phyloP scores from a whole-genome alignment of 1,140 invertebrate species.

The Drosophila setifemur region DNA sequence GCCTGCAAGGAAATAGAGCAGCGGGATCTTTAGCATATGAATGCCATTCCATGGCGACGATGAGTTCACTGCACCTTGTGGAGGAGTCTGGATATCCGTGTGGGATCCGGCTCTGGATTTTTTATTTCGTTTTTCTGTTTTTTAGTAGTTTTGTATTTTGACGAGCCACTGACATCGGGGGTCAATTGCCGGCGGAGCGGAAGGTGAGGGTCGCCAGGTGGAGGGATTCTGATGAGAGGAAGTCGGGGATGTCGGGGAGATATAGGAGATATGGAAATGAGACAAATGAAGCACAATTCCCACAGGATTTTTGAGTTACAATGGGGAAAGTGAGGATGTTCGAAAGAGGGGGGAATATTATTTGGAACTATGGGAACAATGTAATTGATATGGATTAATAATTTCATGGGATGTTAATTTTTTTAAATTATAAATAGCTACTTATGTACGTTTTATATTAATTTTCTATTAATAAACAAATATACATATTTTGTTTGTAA shows the following conservation, averaged over 20 bases:
- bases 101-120: slow-evolving; percentile 22
- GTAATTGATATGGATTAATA: not conserved
- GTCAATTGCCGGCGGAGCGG: slow-evolving; percentile 32
- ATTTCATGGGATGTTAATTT: not conserved
- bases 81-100: slow-evolving; percentile 5
- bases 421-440: not conserved
- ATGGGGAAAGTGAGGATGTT: not conserved
- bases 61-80: slow-evolving; percentile 46
- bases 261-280: slow-evolving; percentile 36
- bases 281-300: slow-evolving; percentile 11
- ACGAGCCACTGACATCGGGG: slow-evolving; percentile 36
- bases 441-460: too few species aligned
- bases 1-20: slow-evolving; percentile 62
- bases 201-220: slow-evolving; percentile 32
- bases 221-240: slow-evolving; percentile 19
- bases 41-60: slow-evolving; percentile 49
- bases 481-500: too few species aligned
- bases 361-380: slow-evolving; percentile 1
- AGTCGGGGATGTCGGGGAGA: slow-evolving; percentile 14
- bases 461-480: too few species aligned
- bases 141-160: slow-evolving; percentile 30
- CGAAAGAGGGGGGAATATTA: not conserved
- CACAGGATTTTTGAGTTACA: slow-evolving; percentile 17
- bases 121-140: slow-evolving; percentile 12
- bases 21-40: slow-evolving; percentile 60